Percentiles rank a stretch among this genome's conserved stretches.
These are phyloP conservation scores for Notoglanidium macrostoma DNA, from an alignment of 2,797 vertebrate genomes.

Conservation along the genomic window DNA sequence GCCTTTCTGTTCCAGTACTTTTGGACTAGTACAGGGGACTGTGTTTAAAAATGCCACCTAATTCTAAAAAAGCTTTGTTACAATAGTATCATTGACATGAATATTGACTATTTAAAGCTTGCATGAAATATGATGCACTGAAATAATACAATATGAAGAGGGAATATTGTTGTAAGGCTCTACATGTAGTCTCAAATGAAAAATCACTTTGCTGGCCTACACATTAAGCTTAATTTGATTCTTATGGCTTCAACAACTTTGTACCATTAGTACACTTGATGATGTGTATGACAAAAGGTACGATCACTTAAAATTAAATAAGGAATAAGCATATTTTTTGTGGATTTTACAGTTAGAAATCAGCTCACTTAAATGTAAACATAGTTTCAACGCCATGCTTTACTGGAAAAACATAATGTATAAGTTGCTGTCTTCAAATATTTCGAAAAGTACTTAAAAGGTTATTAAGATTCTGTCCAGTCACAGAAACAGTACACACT, in stretches of 20 bases:
- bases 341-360: background rate
- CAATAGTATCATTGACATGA: background rate
- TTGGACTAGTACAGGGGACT: too few relatives aligned
- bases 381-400: slow-evolving; percentile 38
- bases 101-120: background rate
- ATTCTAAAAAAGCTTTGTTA: background rate
- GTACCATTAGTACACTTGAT: background rate
- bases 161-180: background rate
- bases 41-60: background rate
- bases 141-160: background rate
- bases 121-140: background rate
- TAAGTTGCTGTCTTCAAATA: slow-evolving; percentile 43
- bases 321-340: background rate
- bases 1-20: too few relatives aligned
- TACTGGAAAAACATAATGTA: slow-evolving; percentile 51
- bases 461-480: slow-evolving; percentile 30
- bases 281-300: background rate
- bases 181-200: background rate
- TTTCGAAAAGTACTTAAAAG: slow-evolving; percentile 31
- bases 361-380: slow-evolving; percentile 12
- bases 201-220: background rate
- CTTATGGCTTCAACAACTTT: background rate
- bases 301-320: background rate
- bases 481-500: slow-evolving; percentile 14
- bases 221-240: background rate